Base-by-base conservation (phyloP, 2,113 vertebrate genomes). In the Gopherus evgoodei region DNA sequence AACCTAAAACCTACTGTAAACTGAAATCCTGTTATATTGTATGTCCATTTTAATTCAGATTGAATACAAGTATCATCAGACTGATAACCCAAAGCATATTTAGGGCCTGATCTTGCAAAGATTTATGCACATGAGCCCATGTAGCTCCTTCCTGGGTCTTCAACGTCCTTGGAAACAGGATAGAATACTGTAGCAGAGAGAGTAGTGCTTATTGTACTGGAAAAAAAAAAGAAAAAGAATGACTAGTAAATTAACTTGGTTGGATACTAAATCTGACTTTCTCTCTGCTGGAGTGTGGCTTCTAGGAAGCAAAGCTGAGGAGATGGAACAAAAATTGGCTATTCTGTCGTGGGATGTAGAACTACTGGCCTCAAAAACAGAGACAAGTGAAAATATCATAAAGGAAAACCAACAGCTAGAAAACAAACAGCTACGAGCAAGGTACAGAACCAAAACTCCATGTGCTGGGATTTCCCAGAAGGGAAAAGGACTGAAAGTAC, bases 11-110 rank as follows among this genome's bases (percentile, higher is more conserved):
- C 81, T 16, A 44, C 42, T 69, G 11, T 65, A 35, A 82, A 81
- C 22, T 81, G 79, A 90, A 94, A 87, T 76, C 42, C 59, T 88
- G 42, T 87, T 95, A 76, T 5, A 7, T 87, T 96, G 91, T 86
- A 44, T 38, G 35, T 59, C 44, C 81, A 38, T n/a, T 94, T 80
- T 62, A 91, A 86, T 13, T 82, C 24, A 82, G n/a, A 65, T 80
- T 49, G 29, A 42, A n/a, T 42, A 84, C 81, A 90, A 79, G 84
- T 25, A 38, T 42, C 44, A 92, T 81, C 44, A 14, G 21, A 27
- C 38, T 90, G 25, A 72, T 88, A 86, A 54, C 6, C 4, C n/a
- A 82, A 72, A 75, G 29, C 3, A 2, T 59, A 84, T 65, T 83
- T 90, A 78, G 86, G 19, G n/a, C 83, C 42, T 72, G 6, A 7